Percentiles rank a stretch among this genome's conserved stretches.
Conservation (phyloP, 2,113 vertebrate species). For the Madoqua kirkii region DNA sequence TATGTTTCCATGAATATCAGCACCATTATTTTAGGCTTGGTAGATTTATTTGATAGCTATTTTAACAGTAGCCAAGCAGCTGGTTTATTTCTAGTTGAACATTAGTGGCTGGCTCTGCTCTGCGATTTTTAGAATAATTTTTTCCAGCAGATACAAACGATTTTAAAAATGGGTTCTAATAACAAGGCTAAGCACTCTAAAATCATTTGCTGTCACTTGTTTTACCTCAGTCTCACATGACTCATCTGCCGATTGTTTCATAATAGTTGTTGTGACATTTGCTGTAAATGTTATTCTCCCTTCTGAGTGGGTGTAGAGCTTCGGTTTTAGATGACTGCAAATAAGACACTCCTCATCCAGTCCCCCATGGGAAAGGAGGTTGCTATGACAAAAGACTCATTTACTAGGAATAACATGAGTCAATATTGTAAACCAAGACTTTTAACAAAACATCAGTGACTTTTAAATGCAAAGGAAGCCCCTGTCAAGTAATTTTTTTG, state of each 20-base stretch:
- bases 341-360: slow-evolving; percentile 47
- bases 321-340: slow-evolving; percentile 70
- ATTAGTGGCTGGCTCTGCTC: slow-evolving; percentile 59
- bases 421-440: slow-evolving; percentile 69
- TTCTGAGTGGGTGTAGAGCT: slow-evolving; percentile 69
- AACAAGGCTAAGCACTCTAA: slow-evolving; percentile 70
- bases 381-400: slow-evolving; percentile 69
- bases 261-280: slow-evolving; percentile 77
- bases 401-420: slow-evolving; percentile 74
- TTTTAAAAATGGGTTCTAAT: slow-evolving; percentile 73
- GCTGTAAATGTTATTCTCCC: slow-evolving; percentile 67
- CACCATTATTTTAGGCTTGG: slow-evolving; percentile 53
- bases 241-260: slow-evolving; percentile 76
- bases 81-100: slow-evolving; percentile 63
- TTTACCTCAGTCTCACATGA: slow-evolving; percentile 63
- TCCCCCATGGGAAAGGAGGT: slow-evolving; percentile 55
- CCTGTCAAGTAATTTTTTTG: neutral
- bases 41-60: slow-evolving; percentile 72
- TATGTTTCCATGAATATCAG: slow-evolving; percentile 74
- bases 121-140: slow-evolving; percentile 64
- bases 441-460: slow-evolving; percentile 50
- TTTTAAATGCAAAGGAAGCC: slow-evolving; percentile 45
- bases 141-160: slow-evolving; percentile 69
- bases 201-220: slow-evolving; percentile 69
- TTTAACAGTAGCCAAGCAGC: slow-evolving; percentile 66